Evolutionary conservation across 2,113 vertebrate species (phyloP).

Genomic region (Thamnophis sirtalis): DNA sequence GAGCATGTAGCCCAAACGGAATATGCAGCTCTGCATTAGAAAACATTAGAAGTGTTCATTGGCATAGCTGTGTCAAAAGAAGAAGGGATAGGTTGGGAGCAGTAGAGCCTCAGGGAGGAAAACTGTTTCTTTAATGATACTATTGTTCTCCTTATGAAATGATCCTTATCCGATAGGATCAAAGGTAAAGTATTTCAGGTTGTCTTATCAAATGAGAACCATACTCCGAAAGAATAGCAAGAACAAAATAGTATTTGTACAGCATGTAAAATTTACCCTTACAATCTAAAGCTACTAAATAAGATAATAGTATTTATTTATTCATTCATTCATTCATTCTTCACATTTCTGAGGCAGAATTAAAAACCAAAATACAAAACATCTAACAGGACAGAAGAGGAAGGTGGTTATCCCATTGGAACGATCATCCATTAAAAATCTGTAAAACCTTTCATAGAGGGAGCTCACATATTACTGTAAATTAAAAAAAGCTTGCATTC

Average conservation of each 20-base stretch:
- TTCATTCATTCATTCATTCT: neutral
- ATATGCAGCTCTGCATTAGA: neutral
- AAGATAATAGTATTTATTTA: neutral
- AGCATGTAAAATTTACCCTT: neutral
- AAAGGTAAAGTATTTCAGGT: neutral
- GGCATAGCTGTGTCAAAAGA: neutral
- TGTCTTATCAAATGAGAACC: conserved; percentile 1
- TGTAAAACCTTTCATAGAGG: neutral
- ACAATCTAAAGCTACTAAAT: neutral
- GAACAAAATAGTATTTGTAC: neutral
- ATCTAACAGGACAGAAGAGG: neutral
- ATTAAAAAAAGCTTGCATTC: neutral
- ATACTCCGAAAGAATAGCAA: neutral
- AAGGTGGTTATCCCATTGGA: neutral
- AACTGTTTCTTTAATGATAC: neutral
- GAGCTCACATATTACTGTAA: neutral
- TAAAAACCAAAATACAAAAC: neutral
- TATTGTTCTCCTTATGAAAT: neutral
- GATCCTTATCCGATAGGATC: neutral
- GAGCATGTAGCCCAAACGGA: neutral
- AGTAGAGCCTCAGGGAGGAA: neutral
- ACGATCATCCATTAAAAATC: neutral
- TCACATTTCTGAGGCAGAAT: neutral
- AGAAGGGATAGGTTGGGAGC: neutral
- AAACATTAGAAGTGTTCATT: neutral